Evolutionary conservation across 2,888 invertebrate species (phyloP).

Genomic region (Harmothoe impar): DNA sequence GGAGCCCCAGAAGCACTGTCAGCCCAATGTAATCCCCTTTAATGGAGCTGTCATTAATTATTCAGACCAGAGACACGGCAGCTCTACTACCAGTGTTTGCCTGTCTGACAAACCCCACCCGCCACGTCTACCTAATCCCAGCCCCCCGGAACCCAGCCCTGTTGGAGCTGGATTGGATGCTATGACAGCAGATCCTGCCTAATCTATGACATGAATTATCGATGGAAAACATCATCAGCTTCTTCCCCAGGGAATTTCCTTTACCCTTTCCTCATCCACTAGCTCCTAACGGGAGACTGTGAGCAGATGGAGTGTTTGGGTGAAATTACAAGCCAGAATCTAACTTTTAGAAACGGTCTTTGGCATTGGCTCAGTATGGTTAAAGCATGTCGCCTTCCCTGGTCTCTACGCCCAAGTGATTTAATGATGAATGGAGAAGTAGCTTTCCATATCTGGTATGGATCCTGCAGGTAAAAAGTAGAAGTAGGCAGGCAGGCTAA

Average conservation of each 20-base stretch:
- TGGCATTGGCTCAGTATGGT: too few relatives aligned
- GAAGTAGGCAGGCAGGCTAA: neutral
- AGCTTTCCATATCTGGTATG: too few relatives aligned
- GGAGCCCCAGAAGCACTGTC: neutral
- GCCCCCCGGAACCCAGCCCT: neutral
- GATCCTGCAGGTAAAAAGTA: too few relatives aligned
- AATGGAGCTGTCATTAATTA: slow-evolving; percentile 55
- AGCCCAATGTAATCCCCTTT: slow-evolving; percentile 34
- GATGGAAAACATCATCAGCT: slow-evolving; percentile 8
- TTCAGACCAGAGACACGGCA: slow-evolving; percentile 24
- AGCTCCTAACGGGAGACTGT: neutral
- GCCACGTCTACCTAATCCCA: neutral
- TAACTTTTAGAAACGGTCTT: too few relatives aligned
- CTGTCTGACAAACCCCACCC: slow-evolving; percentile 21
- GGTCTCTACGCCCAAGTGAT: too few relatives aligned
- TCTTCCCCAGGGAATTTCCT: slow-evolving; percentile 10
- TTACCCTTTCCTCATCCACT: neutral
- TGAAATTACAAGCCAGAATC: too few relatives aligned
- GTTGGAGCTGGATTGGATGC: neutral
- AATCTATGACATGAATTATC: slow-evolving; percentile 46
- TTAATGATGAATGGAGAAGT: too few relatives aligned
- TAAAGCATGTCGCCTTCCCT: too few relatives aligned
- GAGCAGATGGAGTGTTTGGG: neutral
- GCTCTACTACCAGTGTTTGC: slow-evolving; percentile 21
- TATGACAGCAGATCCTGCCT: slow-evolving; percentile 47